Evolutionary conservation across 2,888 invertebrate genomes (phyloP), one percentile per base, ranked within the genome.

Genomic region (Patella ulyssiponensis): DNA sequence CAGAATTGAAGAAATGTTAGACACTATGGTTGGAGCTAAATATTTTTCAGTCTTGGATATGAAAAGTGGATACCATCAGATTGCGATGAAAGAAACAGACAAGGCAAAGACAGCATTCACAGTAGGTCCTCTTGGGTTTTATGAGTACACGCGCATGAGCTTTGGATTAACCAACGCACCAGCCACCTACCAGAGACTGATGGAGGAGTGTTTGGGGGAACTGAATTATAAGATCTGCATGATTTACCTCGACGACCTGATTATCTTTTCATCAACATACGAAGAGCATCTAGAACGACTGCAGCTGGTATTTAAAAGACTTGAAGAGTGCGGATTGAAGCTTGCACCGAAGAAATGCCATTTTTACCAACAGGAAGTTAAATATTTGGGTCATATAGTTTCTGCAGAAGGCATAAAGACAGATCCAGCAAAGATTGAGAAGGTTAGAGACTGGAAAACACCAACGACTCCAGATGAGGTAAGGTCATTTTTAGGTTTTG

Each of bases 201-300:
- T 82, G 81, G 79, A 83, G 44, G 77, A 78, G 20, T 73, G 73
- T 44, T 58, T 82, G 9, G 76, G 75, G 7, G 80, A 77, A 17
- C 71, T 78, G 14, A 72, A 78, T 52, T 33, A 73, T 73, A 74
- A 78, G 20, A 78, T 79, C 17, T 81, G 80, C 56, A 51, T 81
- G 3, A 76, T 83, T 14, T 85, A 82, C 56, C 2, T 83, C 1
- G 83, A 84, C 74, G 84, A 85, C 75, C 15, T 84, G 4, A 84
- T 81, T 14, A 75, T 84, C 17, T 81, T 77, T 54, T 77, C 78
- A 1, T 69, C 33, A 1, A 73, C 78, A 15, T 78, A 80, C 73
- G 79, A 80, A 27, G 76, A 83, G 69, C 79, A 83, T 76, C 44
- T 82, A 2, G 77, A 77, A 69, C 75, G 79, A 11, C 52, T 82